These are phyloP conservation scores for Keiferia lycopersicella DNA, from an alignment of 2,888 invertebrate species.

Conservation along the genomic window DNA sequence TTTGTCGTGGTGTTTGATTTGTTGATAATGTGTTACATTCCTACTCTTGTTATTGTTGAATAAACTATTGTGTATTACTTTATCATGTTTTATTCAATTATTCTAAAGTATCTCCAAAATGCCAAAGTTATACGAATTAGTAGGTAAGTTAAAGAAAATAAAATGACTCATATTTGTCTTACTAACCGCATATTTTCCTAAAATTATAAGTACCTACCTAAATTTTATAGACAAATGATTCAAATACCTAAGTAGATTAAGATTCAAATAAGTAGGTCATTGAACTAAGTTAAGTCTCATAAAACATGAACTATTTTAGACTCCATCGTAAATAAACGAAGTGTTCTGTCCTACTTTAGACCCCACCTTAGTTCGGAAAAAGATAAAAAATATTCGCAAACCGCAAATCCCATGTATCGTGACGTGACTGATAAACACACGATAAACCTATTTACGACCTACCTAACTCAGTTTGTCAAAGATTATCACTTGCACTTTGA, in stretches of 20 bases:
- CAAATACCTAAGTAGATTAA: too few species aligned
- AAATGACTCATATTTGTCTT: too few species aligned
- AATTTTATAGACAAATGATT: too few species aligned
- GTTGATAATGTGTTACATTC: background rate
- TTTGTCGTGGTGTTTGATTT: background rate
- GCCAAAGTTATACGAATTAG: too few species aligned
- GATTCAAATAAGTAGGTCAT: too few species aligned
- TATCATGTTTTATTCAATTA: background rate
- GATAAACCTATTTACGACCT: background rate
- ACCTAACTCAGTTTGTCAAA: background rate
- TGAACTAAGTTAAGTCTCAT: too few species aligned
- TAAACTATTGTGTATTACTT: constrained; percentile 13
- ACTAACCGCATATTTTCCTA: too few species aligned
- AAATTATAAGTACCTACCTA: too few species aligned
- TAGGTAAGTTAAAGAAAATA: too few species aligned
- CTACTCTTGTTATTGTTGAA: constrained; percentile 12
- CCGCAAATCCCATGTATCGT: background rate
- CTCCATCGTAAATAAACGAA: background rate
- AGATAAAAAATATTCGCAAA: background rate
- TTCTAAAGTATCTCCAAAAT: too few species aligned
- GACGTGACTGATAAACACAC: background rate
- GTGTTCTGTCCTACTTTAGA: background rate
- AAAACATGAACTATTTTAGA: too few species aligned
- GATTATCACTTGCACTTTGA: too few species aligned
- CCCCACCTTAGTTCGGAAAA: background rate